Conservation (phyloP, 1,140 invertebrate genomes). For the Papilio dardanus region DNA sequence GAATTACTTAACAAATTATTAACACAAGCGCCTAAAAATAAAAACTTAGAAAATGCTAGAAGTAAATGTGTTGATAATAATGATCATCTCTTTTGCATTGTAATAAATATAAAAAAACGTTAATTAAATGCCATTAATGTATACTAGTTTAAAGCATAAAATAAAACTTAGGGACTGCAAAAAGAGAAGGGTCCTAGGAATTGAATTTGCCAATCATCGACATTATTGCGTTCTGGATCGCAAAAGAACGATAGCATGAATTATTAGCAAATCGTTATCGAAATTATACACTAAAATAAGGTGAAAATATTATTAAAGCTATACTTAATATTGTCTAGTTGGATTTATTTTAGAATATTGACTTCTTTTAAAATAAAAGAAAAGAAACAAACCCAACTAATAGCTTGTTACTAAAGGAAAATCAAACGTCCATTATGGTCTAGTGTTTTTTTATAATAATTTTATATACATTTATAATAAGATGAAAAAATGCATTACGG, state of each 20-base stretch:
- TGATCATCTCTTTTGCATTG: slow-evolving; percentile 54
- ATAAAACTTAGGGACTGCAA: background rate
- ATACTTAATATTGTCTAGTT: background rate
- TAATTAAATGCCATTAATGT: background rate
- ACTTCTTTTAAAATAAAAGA: background rate
- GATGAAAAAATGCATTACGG: slow-evolving; percentile 36
- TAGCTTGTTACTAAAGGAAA: background rate
- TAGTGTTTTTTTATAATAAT: background rate
- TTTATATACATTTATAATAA: background rate
- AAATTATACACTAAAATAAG: too few species aligned
- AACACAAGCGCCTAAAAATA: slow-evolving; percentile 33
- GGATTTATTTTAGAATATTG: background rate
- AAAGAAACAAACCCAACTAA: background rate
- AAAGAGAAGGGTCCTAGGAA: background rate
- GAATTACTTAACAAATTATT: background rate
- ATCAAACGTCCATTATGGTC: background rate
- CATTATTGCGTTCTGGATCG: background rate
- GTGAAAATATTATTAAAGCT: background rate
- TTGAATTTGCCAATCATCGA: background rate
- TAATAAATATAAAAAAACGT: slow-evolving; percentile 44
- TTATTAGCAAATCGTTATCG: too few species aligned
- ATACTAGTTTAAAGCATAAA: background rate
- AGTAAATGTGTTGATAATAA: slow-evolving; percentile 54
- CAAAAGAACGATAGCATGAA: too few species aligned
- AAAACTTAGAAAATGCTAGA: background rate